A percentile compares a stretch with the other conserved stretches of the same genome.
phyloP scores from a whole-genome alignment of 2,888 invertebrate genomes.

The Baccha elongata region DNA sequence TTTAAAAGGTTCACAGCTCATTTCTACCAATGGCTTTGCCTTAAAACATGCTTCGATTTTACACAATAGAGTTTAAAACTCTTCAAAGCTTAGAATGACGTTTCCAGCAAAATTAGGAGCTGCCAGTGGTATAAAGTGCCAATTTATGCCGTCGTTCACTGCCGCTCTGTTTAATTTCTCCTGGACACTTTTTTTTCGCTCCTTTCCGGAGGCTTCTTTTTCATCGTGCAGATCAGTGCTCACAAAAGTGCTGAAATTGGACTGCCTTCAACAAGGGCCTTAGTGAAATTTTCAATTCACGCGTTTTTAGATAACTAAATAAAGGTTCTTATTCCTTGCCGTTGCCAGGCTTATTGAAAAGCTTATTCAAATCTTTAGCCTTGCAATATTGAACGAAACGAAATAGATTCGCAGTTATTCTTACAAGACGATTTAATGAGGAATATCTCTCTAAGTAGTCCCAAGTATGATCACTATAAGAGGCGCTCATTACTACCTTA shows the following conservation, averaged over 20 bases:
- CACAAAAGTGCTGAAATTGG: background rate
- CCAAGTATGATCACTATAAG: background rate
- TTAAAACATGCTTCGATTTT: background rate
- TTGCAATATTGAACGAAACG: background rate
- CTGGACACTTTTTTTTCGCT: background rate
- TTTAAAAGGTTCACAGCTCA: background rate
- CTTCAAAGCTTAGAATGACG: conserved; percentile 16
- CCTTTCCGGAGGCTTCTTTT: background rate
- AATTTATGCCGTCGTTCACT: conserved; percentile 12
- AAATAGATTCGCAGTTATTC: conserved; percentile 1
- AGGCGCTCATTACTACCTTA: conserved; percentile 1
- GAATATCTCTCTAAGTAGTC: background rate
- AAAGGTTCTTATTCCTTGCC: background rate
- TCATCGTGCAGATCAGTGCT: background rate
- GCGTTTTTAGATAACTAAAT: background rate
- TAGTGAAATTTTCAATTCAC: background rate
- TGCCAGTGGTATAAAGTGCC: background rate
- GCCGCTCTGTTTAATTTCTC: conserved; percentile 4
- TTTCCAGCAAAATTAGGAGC: conserved; percentile 13
- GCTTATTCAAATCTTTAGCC: background rate
- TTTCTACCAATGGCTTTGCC: background rate
- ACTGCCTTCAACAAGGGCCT: background rate
- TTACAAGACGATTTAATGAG: background rate
- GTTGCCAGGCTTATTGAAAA: background rate
- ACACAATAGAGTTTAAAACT: background rate